These are phyloP conservation scores for Cotesia chilonis DNA, from an alignment of 1,140 invertebrate genomes.

Conservation along the genomic window DNA sequence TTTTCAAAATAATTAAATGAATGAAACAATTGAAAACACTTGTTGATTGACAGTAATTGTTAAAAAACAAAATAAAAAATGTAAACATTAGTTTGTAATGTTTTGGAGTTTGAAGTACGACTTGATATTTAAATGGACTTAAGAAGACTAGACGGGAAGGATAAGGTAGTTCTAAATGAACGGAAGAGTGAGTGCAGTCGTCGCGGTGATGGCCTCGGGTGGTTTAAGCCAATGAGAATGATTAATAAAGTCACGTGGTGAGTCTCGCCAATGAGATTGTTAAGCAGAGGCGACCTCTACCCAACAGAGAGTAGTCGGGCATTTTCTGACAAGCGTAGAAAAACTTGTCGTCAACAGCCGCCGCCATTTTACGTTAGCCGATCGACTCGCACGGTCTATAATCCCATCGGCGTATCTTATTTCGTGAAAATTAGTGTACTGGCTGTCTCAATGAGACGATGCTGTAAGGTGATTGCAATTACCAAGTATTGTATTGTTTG, in stretches of 20 bases:
- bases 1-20: no score
- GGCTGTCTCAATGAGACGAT: constrained; percentile 37
- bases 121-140: not conserved
- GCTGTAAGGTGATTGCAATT: constrained; percentile 30
- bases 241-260: constrained; percentile 56
- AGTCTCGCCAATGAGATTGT: constrained; percentile 52
- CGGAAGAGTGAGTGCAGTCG: constrained; percentile 45
- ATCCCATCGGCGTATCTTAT: constrained; percentile 51
- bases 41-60: no score
- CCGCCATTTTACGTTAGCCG: constrained; percentile 86
- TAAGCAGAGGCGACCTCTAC: constrained; percentile 67
- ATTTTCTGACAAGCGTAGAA: constrained; percentile 90
- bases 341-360: constrained; percentile 88
- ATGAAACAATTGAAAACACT: no score
- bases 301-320: constrained; percentile 74
- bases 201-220: constrained; percentile 44
- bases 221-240: constrained; percentile 39
- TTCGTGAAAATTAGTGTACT: constrained; percentile 49
- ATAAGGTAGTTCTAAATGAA: constrained; percentile 30
- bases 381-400: constrained; percentile 67
- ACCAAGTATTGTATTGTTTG: constrained; percentile 43
- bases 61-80: no score
- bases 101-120: no score
- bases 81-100: no score
- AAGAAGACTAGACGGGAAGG: not conserved